phyloP scores from a whole-genome alignment of 2,113 vertebrate species.

The Chionis minor region DNA sequence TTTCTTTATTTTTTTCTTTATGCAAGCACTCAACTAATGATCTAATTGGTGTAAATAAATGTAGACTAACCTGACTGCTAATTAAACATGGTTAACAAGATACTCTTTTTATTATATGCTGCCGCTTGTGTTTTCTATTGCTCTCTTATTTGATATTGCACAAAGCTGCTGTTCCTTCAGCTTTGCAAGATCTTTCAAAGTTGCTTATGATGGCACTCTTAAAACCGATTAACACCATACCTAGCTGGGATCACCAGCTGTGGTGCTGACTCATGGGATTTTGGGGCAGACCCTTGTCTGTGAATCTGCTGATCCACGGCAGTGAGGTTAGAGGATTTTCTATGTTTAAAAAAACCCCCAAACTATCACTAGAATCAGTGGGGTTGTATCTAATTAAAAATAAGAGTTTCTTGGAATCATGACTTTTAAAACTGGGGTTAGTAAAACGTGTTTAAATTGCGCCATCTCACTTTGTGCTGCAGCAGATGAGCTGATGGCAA shows the following conservation, averaged over 20 bases:
- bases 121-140: background rate
- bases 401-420: accelerated
- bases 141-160: background rate
- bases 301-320: background rate
- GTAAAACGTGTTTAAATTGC: background rate
- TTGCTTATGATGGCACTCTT: background rate
- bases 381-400: background rate
- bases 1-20: background rate
- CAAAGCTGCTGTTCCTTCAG: background rate
- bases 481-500: background rate
- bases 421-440: background rate
- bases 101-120: background rate
- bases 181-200: background rate
- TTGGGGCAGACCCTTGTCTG: accelerated
- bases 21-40: background rate
- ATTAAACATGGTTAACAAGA: background rate
- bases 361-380: accelerated
- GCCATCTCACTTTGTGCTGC: no score
- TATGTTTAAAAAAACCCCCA: background rate
- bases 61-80: background rate
- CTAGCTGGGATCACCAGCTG: background rate
- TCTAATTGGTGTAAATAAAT: background rate
- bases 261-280: background rate
- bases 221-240: background rate
- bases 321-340: background rate